Percentiles rank a stretch among this genome's conserved stretches.
These are phyloP conservation scores for Copidosoma floridanum DNA, from an alignment of 1,140 invertebrate genomes.

Conservation along the genomic window DNA sequence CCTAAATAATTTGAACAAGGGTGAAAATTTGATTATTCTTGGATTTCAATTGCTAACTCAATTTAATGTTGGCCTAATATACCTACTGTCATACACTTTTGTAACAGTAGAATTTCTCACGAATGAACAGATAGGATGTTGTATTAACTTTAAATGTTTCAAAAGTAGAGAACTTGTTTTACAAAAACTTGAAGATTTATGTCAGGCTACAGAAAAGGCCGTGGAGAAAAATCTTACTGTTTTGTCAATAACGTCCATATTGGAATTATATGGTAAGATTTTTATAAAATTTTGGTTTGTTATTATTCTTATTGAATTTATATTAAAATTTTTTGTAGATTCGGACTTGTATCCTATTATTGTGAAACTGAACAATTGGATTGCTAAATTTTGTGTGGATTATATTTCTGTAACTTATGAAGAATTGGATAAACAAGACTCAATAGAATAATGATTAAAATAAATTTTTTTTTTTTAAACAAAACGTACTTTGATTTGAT, in stretches of 20 bases:
- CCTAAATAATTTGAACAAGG: conserved; percentile 30
- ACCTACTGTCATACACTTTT: conserved; percentile 46
- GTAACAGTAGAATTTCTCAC: conserved; percentile 35
- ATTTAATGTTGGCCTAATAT: conserved; percentile 50
- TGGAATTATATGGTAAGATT: conserved; percentile 47
- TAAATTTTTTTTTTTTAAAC: neutral
- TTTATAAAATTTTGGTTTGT: conserved; percentile 14
- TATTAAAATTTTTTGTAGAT: conserved; percentile 39
- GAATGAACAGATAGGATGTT: conserved; percentile 37
- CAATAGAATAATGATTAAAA: neutral
- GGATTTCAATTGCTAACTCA: conserved; percentile 51
- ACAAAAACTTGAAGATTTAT: conserved; percentile 36
- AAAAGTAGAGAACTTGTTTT: conserved; percentile 24
- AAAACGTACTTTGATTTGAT: too few relatives aligned
- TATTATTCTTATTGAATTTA: neutral
- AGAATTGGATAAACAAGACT: neutral
- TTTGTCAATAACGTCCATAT: conserved; percentile 43
- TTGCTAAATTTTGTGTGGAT: conserved; percentile 35
- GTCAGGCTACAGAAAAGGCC: conserved; percentile 21
- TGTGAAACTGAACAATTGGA: conserved; percentile 40
- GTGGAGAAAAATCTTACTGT: conserved; percentile 27
- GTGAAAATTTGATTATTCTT: conserved; percentile 41
- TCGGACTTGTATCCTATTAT: conserved; percentile 32
- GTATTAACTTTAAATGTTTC: conserved; percentile 39
- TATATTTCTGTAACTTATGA: conserved; percentile 12